phyloP scores from a whole-genome alignment of 2,797 vertebrate species.

The Xenentodon cancila region DNA sequence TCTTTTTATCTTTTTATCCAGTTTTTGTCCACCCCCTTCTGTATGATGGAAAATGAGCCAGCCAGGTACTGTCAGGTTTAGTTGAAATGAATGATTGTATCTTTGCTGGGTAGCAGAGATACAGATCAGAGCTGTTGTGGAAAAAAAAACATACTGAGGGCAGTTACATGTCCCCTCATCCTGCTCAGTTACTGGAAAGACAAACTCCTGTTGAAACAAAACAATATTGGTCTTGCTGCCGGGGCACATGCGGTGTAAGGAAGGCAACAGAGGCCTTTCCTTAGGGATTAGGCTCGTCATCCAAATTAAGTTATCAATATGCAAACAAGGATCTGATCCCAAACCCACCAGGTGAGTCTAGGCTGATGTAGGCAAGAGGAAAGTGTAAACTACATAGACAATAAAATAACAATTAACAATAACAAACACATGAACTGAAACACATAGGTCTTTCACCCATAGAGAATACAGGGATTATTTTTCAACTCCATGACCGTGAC shows the following conservation, averaged over 20 bases:
- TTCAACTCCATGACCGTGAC: background rate
- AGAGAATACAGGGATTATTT: background rate
- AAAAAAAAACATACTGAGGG: slow-evolving; percentile 21
- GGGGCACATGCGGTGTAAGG: slow-evolving; percentile 28
- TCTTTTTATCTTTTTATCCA: too few species aligned
- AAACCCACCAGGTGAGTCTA: slow-evolving; percentile 22
- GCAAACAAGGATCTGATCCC: slow-evolving; percentile 43
- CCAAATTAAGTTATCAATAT: slow-evolving; percentile 60
- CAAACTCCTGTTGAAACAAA: slow-evolving; percentile 31
- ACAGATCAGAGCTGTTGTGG: slow-evolving; percentile 37
- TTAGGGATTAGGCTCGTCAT: slow-evolving; percentile 26
- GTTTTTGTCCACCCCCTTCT: slow-evolving; percentile 2
- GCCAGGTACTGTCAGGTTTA: slow-evolving; percentile 9
- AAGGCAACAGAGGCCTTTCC: slow-evolving; percentile 22
- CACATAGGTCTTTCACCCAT: too few species aligned
- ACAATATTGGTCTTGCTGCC: slow-evolving; percentile 15
- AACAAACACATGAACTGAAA: too few species aligned
- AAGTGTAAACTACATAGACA: background rate
- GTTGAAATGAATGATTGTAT: slow-evolving; percentile 21
- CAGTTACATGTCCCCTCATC: background rate
- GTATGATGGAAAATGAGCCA: slow-evolving; percentile 32
- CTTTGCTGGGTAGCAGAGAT: slow-evolving; percentile 32
- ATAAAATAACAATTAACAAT: background rate
- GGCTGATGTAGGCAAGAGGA: slow-evolving; percentile 7
- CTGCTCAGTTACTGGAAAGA: slow-evolving; percentile 17